Base-by-base conservation (phyloP, 2,113 vertebrate genomes). In the Epinephelus cyanopodus region DNA sequence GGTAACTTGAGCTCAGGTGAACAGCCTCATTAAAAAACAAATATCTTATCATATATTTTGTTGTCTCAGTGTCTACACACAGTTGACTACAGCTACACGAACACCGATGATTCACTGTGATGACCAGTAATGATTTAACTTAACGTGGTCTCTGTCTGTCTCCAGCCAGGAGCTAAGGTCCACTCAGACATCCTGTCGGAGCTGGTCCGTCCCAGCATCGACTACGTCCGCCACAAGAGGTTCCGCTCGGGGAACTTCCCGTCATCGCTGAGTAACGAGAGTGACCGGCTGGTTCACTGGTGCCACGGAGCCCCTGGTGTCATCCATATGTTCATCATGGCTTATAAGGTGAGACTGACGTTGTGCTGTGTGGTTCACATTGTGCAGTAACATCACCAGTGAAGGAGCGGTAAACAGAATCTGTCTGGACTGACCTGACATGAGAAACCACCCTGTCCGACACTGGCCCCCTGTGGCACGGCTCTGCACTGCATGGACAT, bases 211-310 rank as follows among this genome's bases (percentile, higher is more conserved):
- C 98, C 98, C n/a, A 97, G 98, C 90, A 94, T 99, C 6, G 98
- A 99, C 92, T 99, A 99, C 0, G 90, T 99, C 54, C 97, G 98
- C 33, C 98, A 99, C 93, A 99, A 98, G 93, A 97, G 91, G 88
- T 99, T 99, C 83, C 93, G 98, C 21, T 99, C 98, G 0, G 98
- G 98, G 58, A 99, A 99, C 89, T 99, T 98, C 74, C 98, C 98
- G 0, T 99, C 98, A 0, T 99, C 98, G 0, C 92, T 99, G 74
- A 99, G 98, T 93, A 99, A 99, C 4, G 98, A 99, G 91, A 97
- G 96, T 0, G 98, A 99, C 89, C 95, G 98, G 0, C 92, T 99
- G 89, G 97, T 99, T 4, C 98, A 99, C 82, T 99, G 98, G 98
- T 99, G 98, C 80, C 98, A 99, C 0, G 98, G 98, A 2, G 97